phyloP scores from a whole-genome alignment of 2,113 vertebrate species.

The Orcinus orca region DNA sequence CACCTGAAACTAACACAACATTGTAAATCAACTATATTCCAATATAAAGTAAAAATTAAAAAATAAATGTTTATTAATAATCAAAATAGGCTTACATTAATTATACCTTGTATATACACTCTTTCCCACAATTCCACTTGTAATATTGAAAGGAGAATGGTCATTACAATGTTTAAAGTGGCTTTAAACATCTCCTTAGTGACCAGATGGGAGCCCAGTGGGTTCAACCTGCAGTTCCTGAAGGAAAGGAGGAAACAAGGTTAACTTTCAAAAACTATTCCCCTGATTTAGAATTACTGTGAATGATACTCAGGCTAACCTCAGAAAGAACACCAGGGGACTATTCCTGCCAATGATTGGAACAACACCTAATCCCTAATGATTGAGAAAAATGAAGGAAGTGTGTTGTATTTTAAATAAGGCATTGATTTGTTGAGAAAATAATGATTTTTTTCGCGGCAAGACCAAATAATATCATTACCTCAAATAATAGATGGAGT shows the following conservation, averaged over 20 bases:
- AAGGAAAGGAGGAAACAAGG: not conserved
- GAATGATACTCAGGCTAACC: not conserved
- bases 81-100: not conserved
- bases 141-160: not conserved
- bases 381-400: not conserved
- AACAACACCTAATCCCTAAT: not conserved
- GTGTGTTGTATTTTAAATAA: not conserved
- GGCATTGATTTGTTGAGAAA: not conserved
- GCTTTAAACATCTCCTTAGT: not conserved
- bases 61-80: not conserved
- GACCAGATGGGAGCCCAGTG: not conserved
- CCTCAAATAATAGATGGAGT: not conserved
- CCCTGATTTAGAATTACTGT: not conserved
- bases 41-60: too few relatives aligned
- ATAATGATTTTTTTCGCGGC: not conserved
- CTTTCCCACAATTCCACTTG: not conserved
- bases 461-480: not conserved
- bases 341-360: not conserved
- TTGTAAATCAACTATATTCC: not conserved
- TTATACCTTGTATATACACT: not conserved
- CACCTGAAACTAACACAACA: not conserved
- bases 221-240: not conserved
- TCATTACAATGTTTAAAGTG: not conserved
- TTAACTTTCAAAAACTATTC: not conserved
- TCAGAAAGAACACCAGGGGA: not conserved